Base-by-base conservation (phyloP, 2,888 invertebrate species). In the Plebejus argus region DNA sequence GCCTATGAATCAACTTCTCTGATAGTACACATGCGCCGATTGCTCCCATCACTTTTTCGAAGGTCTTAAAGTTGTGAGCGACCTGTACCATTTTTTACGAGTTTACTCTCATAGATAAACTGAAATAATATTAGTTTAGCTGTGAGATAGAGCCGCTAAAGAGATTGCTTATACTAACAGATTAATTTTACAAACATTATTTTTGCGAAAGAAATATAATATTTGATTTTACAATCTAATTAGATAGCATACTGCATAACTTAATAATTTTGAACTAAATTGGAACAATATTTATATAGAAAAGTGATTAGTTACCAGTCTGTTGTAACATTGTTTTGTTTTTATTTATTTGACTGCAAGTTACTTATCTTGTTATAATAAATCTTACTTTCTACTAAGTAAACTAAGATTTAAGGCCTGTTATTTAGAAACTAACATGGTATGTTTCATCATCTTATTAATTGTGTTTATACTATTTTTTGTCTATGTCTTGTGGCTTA, bases 141-240 rank as follows among this genome's bases (percentile, higher is more conserved):
- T 58, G 58, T 56, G 56, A 56, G 56, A 58, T 58, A 58, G 20
- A 58, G 58, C 58, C n/a, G 20, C 20, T 58, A 58, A 58, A 58
- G n/a, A n/a, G 58, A 58, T 20, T 53, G 15, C 53, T 53, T 53
- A 53, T 53, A 53, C 18, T 1, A 53, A 53, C 53, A 53, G 53
- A 53, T 5, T 53, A 18, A 53, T 53, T 53, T 5, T 18, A 53
- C 53, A 53, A 45, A 45, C 3, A 45, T 45, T 10, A 45, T 45
- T 45, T 45, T 45, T 45, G 45, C 45, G 10, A 45, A 45, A 10
- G 45, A 45, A 45, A n/a, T n/a, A n/a, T n/a, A 45, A 45, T 45
- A 12, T 45, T 45, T 45, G 45, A 45, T 58, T 20, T 3, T 58
- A 49, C 5, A 49, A 49, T 20, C 1, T 58, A 58, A 20, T 58